Conservation (phyloP, 2,888 invertebrate genomes). For the Catotricha subobsoleta region DNA sequence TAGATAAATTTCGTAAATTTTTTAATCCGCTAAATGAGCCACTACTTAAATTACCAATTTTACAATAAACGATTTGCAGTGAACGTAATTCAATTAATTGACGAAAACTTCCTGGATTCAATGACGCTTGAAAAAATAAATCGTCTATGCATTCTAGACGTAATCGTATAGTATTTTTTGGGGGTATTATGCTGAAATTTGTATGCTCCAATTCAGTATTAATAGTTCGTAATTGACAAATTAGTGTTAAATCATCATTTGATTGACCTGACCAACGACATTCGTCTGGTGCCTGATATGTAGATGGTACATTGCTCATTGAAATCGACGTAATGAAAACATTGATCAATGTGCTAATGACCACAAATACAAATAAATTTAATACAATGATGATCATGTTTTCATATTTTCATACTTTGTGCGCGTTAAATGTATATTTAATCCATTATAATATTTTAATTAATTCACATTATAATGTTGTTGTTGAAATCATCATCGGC, state of each 20-base stretch:
- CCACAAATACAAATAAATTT: too few relatives aligned
- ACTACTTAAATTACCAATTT: constrained; percentile 65
- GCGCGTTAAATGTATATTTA: too few relatives aligned
- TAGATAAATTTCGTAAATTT: constrained; percentile 67
- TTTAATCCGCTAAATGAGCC: constrained; percentile 63
- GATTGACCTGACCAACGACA: constrained; percentile 36
- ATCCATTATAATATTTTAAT: too few relatives aligned
- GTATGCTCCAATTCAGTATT: constrained; percentile 78
- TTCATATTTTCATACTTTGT: too few relatives aligned
- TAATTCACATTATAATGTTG: too few relatives aligned
- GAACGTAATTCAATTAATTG: constrained; percentile 65
- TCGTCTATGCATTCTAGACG: constrained; percentile 65
- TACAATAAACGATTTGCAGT: constrained; percentile 70
- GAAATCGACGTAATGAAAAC: too few relatives aligned
- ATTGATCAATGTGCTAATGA: too few relatives aligned
- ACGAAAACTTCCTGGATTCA: constrained; percentile 60
- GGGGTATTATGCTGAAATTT: constrained; percentile 71
- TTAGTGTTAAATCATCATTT: constrained; percentile 52
- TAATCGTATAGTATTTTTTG: constrained; percentile 64
- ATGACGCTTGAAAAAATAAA: constrained; percentile 59
- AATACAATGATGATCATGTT: too few relatives aligned
- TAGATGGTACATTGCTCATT: too few relatives aligned
- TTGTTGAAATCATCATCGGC: too few relatives aligned
- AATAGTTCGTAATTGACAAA: constrained; percentile 63
- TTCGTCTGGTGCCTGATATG: constrained; percentile 49